Percentiles rank a stretch among this genome's conserved stretches.
These are phyloP conservation scores for Eupelmus urozonus DNA, from an alignment of 2,888 invertebrate genomes.

Conservation along the genomic window DNA sequence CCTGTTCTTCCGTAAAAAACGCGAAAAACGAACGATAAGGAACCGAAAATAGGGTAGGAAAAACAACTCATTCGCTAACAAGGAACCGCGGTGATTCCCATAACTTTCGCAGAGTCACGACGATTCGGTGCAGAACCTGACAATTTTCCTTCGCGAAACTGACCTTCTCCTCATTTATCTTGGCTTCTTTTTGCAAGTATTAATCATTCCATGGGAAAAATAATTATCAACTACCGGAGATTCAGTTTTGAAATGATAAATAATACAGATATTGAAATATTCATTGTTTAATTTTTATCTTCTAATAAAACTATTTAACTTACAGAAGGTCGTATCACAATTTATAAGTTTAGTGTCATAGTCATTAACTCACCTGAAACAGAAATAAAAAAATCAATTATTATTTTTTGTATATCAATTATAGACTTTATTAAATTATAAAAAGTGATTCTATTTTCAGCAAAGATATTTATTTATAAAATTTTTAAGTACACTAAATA, in stretches of 20 bases:
- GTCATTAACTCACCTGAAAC: conserved; percentile 54
- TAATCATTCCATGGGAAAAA: not conserved
- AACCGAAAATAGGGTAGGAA: conserved; percentile 4
- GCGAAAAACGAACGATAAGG: conserved; percentile 28
- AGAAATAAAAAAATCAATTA: conserved; percentile 11
- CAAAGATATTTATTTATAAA: not conserved
- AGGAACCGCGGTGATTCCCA: conserved; percentile 17
- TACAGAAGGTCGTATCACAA: too few relatives aligned
- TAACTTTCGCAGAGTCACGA: conserved; percentile 29
- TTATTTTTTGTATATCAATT: not conserved
- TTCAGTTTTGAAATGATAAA: too few relatives aligned
- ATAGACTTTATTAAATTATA: too few relatives aligned
- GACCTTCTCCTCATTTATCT: conserved; percentile 12
- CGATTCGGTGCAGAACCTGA: not conserved
- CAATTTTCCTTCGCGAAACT: conserved; percentile 6
- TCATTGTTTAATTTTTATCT: too few relatives aligned
- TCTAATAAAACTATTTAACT: too few relatives aligned
- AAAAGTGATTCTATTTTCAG: not conserved
- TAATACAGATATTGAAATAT: too few relatives aligned
- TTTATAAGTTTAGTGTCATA: too few relatives aligned
- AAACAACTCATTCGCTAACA: conserved; percentile 38
- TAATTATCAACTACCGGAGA: too few relatives aligned
- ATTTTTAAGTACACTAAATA: too few relatives aligned
- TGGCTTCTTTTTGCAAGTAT: not conserved
- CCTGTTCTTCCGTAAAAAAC: not conserved